These are phyloP conservation scores for Netelia virgata DNA, from an alignment of 2,888 invertebrate genomes.

Conservation along the genomic window DNA sequence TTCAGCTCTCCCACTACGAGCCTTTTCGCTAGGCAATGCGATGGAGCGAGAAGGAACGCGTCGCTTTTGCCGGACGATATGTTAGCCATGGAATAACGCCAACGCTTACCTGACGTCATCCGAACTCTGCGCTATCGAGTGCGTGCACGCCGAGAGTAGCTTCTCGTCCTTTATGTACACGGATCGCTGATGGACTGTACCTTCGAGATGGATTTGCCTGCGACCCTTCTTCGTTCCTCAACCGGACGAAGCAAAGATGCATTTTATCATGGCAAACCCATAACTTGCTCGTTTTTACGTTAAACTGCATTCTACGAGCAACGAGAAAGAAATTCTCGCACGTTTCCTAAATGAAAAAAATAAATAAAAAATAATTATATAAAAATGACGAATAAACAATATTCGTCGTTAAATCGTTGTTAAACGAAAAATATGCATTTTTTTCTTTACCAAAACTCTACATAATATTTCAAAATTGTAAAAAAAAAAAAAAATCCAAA, in stretches of 20 bases:
- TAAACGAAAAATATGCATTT: not conserved
- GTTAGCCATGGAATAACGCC: conserved; percentile 77
- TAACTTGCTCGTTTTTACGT: not conserved
- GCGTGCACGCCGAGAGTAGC: conserved; percentile 39
- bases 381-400: not conserved
- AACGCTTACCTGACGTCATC: conserved; percentile 78
- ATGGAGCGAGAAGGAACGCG: not conserved
- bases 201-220: not conserved
- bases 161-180: not conserved
- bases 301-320: no score
- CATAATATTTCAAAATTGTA: no score
- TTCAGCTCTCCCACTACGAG: conserved; percentile 28
- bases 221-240: no score
- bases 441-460: no score
- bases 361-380: no score
- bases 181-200: not conserved
- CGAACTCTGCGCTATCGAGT: conserved; percentile 61
- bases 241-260: no score
- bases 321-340: no score
- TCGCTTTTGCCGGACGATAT: conserved; percentile 66
- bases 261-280: no score
- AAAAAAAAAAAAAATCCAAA: no score
- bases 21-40: conserved; percentile 24
- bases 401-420: no score
- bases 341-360: no score